These are phyloP conservation scores for Melieria crassipennis DNA, from an alignment of 2,888 invertebrate genomes.

Conservation along the genomic window DNA sequence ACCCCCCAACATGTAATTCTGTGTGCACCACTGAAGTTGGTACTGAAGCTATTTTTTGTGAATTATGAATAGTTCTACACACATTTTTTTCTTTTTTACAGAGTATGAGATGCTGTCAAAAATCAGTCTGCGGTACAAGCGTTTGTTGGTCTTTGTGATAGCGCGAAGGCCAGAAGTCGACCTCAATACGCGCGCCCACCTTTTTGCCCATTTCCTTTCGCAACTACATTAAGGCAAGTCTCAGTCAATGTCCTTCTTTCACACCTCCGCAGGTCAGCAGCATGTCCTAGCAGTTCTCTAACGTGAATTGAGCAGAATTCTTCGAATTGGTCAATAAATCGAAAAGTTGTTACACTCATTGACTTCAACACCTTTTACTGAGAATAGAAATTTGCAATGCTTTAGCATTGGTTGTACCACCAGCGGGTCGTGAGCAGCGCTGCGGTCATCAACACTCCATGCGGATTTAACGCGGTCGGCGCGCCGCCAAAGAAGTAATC, in stretches of 20 bases:
- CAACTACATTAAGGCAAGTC: conserved; percentile 54
- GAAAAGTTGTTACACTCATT: too few relatives aligned
- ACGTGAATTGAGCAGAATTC: too few relatives aligned
- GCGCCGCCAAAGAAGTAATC: not conserved
- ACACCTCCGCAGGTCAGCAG: conserved; percentile 50
- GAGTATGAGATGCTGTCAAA: conserved; percentile 55
- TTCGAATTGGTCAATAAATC: too few relatives aligned
- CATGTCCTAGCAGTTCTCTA: conserved; percentile 58
- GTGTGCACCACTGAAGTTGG: too few relatives aligned
- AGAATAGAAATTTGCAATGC: too few relatives aligned
- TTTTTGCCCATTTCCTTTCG: conserved; percentile 58
- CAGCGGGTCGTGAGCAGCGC: too few relatives aligned
- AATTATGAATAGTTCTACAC: too few relatives aligned
- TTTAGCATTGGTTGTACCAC: too few relatives aligned
- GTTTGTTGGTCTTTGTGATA: conserved; percentile 52
- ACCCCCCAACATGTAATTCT: too few relatives aligned
- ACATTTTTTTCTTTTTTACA: conserved; percentile 27
- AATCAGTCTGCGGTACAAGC: conserved; percentile 52
- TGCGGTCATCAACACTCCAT: not conserved
- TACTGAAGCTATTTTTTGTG: too few relatives aligned
- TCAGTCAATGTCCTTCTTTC: not conserved
- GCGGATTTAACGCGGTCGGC: not conserved
- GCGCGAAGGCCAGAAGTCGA: conserved; percentile 54
- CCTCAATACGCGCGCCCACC: conserved; percentile 56
- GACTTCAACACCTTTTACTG: too few relatives aligned